Evolutionary conservation across 1,140 invertebrate genomes (phyloP).

Genomic region (Pseudomyrmex concolor): DNA sequence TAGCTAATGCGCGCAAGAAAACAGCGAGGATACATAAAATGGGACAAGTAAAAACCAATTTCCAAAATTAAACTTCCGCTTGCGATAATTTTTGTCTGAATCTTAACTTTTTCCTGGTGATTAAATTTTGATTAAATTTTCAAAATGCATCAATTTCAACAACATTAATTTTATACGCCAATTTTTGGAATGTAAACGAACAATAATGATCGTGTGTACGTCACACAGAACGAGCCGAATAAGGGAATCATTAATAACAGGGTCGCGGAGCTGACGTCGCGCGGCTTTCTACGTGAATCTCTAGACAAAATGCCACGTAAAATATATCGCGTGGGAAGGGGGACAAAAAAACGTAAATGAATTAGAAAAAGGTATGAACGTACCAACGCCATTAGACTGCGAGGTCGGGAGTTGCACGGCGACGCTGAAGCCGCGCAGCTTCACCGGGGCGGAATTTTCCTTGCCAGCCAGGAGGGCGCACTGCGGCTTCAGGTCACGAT

Average conservation of each 20-base stretch:
- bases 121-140: slow-evolving; percentile 10
- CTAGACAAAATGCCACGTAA: slow-evolving; percentile 13
- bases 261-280: slow-evolving; percentile 72
- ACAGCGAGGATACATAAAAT: background rate
- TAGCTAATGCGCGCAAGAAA: slow-evolving; percentile 18
- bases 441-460: slow-evolving; percentile 99
- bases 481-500: slow-evolving; percentile 97
- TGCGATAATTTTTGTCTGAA: background rate
- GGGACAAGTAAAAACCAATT: background rate
- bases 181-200: slow-evolving; percentile 2
- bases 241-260: slow-evolving; percentile 41
- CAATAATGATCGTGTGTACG: background rate
- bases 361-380: slow-evolving; percentile 73
- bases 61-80: background rate
- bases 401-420: slow-evolving; percentile 95
- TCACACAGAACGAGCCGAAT: background rate
- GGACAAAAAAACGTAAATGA: slow-evolving; percentile 57
- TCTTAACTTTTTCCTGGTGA: background rate
- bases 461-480: slow-evolving; percentile 96
- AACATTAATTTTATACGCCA: too few relatives aligned
- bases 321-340: slow-evolving; percentile 26
- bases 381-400: slow-evolving; percentile 91
- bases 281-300: slow-evolving; percentile 61
- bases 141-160: background rate
- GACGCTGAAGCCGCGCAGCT: slow-evolving; percentile 98